Percentiles rank a stretch among this genome's conserved stretches.
Evolutionary conservation across 2,113 vertebrate species (phyloP).

Genomic region (Periophthalmodon schlosseri): DNA sequence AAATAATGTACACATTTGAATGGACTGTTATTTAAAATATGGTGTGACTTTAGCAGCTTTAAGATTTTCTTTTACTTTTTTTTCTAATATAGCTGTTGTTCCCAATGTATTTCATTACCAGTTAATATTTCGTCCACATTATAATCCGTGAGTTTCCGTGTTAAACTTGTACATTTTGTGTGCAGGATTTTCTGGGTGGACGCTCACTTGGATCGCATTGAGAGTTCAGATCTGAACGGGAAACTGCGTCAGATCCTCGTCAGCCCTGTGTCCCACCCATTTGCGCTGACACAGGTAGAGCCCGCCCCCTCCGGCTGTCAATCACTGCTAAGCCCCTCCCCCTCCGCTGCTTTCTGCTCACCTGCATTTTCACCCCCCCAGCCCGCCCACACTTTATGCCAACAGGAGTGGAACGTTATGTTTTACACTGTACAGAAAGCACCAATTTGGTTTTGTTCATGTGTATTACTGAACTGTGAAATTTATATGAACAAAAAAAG

Average conservation of each 20-base stretch:
- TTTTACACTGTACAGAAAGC: no score
- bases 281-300: slow-evolving; percentile 94
- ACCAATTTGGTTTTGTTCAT: background rate
- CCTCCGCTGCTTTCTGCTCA: slow-evolving; percentile 53
- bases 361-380: slow-evolving; percentile 41
- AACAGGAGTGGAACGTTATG: background rate
- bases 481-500: background rate
- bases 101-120: no score
- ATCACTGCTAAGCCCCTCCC: slow-evolving; percentile 22
- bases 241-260: slow-evolving; percentile 92
- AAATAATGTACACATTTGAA: no score
- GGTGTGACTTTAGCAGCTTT: no score
- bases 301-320: slow-evolving; percentile 57
- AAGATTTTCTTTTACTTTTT: no score
- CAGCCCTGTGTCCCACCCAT: slow-evolving; percentile 93
- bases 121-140: no score
- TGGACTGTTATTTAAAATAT: no score
- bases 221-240: slow-evolving; percentile 93
- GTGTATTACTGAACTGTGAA: background rate
- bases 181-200: slow-evolving; percentile 98
- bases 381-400: slow-evolving; percentile 4
- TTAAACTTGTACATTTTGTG: background rate
- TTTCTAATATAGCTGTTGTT: no score
- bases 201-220: slow-evolving; percentile 94
- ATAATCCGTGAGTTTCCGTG: no score